These are phyloP conservation scores for Chamaea fasciata DNA, from an alignment of 2,113 vertebrate genomes.

Conservation along the genomic window DNA sequence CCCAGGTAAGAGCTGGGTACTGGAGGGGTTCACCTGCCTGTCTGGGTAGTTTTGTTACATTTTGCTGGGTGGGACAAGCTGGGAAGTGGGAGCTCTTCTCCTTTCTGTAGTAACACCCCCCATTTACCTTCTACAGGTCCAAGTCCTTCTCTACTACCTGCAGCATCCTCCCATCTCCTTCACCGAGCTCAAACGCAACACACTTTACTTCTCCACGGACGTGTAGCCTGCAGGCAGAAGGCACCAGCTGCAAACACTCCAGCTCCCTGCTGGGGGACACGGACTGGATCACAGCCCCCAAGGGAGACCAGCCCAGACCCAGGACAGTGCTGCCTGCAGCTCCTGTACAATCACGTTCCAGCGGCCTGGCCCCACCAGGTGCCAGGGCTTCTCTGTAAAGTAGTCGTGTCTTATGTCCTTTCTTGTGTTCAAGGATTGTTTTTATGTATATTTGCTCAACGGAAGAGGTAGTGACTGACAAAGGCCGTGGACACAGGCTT, in stretches of 20 bases:
- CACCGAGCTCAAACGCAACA: slow-evolving; percentile 93
- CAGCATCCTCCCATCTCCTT: slow-evolving; percentile 94
- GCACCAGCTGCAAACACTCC: slow-evolving; percentile 21
- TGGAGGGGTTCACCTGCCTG: background rate
- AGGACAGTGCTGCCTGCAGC: slow-evolving; percentile 48
- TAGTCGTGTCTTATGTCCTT: slow-evolving; percentile 62
- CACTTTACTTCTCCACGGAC: slow-evolving; percentile 97
- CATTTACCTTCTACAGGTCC: slow-evolving; percentile 77
- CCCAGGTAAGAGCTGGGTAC: slow-evolving; percentile 77
- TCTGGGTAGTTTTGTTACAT: background rate
- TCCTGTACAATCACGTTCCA: slow-evolving; percentile 67
- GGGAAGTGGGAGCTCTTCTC: background rate
- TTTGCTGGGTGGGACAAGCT: background rate
- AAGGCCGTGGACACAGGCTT: slow-evolving; percentile 49
- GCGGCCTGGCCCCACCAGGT: slow-evolving; percentile 3
- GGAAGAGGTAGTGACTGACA: slow-evolving; percentile 60
- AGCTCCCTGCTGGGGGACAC: slow-evolving; percentile 8
- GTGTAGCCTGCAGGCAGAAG: slow-evolving; percentile 76
- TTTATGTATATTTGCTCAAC: slow-evolving; percentile 65
- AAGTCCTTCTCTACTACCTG: slow-evolving; percentile 97
- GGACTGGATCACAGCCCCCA: slow-evolving; percentile 13
- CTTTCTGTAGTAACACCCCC: background rate
- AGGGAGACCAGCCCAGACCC: background rate
- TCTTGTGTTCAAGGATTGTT: slow-evolving; percentile 59
- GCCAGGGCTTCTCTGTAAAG: slow-evolving; percentile 57